These are phyloP conservation scores for Coremacera marginata DNA, from an alignment of 2,888 invertebrate genomes.

Conservation along the genomic window DNA sequence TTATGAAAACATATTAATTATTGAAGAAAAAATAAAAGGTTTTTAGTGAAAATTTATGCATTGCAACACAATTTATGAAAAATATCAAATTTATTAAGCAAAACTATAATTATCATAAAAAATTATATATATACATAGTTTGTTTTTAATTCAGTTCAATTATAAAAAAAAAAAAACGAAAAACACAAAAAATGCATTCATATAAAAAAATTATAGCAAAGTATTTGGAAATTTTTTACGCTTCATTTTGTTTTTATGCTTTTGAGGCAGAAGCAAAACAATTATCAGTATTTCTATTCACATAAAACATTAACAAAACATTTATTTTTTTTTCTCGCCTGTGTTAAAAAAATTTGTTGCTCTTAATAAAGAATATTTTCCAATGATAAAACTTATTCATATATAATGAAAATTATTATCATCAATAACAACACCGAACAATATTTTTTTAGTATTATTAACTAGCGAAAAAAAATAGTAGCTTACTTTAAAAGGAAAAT, in stretches of 20 bases:
- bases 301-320: no score
- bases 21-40: constrained; percentile 30
- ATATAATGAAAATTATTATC: background rate
- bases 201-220: background rate
- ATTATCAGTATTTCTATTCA: no score
- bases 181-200: background rate
- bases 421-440: background rate
- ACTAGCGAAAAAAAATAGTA: constrained; percentile 3
- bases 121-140: background rate
- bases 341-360: no score
- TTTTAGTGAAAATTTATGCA: constrained; percentile 29
- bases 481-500: constrained; percentile 18
- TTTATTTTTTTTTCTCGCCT: no score
- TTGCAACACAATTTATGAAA: constrained; percentile 18
- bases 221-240: constrained; percentile 15
- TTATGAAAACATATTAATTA: constrained; percentile 40
- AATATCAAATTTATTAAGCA: constrained; percentile 12
- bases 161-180: background rate
- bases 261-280: background rate
- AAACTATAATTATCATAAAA: background rate
- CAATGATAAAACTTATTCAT: background rate
- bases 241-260: background rate
- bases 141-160: background rate
- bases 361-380: background rate
- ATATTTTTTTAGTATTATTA: background rate